These are phyloP conservation scores for Aplochiton taeniatus DNA, from an alignment of 2,797 vertebrate genomes.

Conservation along the genomic window DNA sequence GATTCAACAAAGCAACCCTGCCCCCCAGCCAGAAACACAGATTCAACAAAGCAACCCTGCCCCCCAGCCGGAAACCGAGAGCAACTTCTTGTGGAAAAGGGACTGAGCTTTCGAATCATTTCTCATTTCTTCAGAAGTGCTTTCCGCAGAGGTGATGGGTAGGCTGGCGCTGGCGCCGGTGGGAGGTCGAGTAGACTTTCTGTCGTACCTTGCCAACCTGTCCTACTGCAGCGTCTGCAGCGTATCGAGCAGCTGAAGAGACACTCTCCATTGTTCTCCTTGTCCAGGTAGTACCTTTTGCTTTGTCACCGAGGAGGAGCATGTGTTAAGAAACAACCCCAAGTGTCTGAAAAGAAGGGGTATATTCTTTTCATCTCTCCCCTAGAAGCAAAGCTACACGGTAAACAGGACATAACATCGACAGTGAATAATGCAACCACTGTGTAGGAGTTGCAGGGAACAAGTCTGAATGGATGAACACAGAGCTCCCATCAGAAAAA, in stretches of 20 bases:
- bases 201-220: not conserved
- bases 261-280: slow-evolving; percentile 6
- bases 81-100: slow-evolving; percentile 35
- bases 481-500: too few species aligned
- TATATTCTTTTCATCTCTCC: too few species aligned
- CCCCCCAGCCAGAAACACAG: slow-evolving; percentile 9
- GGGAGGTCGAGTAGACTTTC: slow-evolving; percentile 19
- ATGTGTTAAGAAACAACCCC: not conserved
- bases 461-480: too few species aligned
- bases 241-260: slow-evolving; percentile 31
- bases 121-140: slow-evolving; percentile 52
- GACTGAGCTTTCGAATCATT: slow-evolving; percentile 50
- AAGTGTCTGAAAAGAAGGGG: too few species aligned
- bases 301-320: slow-evolving; percentile 18
- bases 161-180: slow-evolving; percentile 8
- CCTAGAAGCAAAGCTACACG: too few species aligned
- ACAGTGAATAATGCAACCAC: too few species aligned
- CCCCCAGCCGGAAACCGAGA: slow-evolving; percentile 33
- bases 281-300: slow-evolving; percentile 15
- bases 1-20: slow-evolving; percentile 44
- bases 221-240: slow-evolving; percentile 35
- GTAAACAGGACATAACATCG: too few species aligned
- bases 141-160: slow-evolving; percentile 25
- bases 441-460: too few species aligned
- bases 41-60: slow-evolving; percentile 44